A percentile compares a stretch with the other conserved stretches of the same genome.
Conservation (phyloP, 1,140 invertebrate genomes). For the Dreissena polymorpha region DNA sequence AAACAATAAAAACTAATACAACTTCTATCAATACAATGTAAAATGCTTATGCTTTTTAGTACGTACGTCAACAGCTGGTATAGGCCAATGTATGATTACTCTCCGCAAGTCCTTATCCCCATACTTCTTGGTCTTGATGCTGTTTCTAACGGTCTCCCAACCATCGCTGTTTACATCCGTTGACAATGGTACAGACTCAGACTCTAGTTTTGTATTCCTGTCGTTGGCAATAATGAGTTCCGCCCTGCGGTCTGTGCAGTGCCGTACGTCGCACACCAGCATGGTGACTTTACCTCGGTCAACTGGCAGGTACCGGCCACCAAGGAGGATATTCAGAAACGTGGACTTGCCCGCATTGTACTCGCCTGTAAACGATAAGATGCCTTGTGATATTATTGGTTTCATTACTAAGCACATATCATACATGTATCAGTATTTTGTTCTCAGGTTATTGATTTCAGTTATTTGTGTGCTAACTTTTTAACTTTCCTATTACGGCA, state of each 20-base stretch:
- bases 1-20: background rate
- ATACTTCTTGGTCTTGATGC: slow-evolving; percentile 5
- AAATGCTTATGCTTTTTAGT: background rate
- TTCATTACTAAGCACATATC: too few relatives aligned
- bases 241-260: background rate
- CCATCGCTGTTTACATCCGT: background rate
- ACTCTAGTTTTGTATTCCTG: too few relatives aligned
- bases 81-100: slow-evolving; percentile 41
- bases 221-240: background rate
- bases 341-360: slow-evolving; percentile 44
- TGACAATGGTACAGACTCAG: background rate
- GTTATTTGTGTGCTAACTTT: too few relatives aligned
- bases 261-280: slow-evolving; percentile 24
- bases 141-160: background rate
- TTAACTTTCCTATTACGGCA: too few relatives aligned
- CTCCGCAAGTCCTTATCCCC: background rate
- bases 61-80: slow-evolving; percentile 20
- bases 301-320: slow-evolving; percentile 39
- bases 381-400: too few relatives aligned
- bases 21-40: background rate
- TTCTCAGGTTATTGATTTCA: too few relatives aligned
- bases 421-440: too few relatives aligned
- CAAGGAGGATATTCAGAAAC: slow-evolving; percentile 41
- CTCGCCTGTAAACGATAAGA: slow-evolving; percentile 16
- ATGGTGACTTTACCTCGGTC: slow-evolving; percentile 12